Conservation (phyloP, 2,113 vertebrate species). For the Catagonus wagneri region DNA sequence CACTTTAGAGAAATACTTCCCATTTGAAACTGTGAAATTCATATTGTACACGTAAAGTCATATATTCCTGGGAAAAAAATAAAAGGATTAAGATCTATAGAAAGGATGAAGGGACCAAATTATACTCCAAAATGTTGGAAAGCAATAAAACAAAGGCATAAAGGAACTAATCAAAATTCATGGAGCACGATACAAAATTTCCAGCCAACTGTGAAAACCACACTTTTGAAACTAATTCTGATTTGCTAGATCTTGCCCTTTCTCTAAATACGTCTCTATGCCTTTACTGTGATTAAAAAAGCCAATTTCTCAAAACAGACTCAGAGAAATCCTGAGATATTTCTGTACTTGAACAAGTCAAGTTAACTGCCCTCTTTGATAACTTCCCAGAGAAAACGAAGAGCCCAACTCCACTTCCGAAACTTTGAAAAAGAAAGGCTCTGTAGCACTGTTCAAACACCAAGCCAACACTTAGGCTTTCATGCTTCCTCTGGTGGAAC, state of each 20-base stretch:
- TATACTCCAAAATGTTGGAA: background rate
- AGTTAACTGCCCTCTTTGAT: conserved; percentile 9
- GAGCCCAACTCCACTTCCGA: background rate
- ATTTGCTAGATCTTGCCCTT: conserved; percentile 57
- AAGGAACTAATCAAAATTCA: conserved; percentile 58
- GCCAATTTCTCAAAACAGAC: conserved; percentile 11
- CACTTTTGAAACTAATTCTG: conserved; percentile 54
- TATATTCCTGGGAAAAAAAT: background rate
- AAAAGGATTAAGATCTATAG: background rate
- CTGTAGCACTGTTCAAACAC: background rate
- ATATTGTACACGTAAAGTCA: background rate
- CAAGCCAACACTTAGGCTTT: conserved; percentile 22
- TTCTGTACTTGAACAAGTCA: conserved; percentile 24
- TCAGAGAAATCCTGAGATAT: conserved; percentile 38
- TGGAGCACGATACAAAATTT: background rate
- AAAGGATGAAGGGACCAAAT: background rate
- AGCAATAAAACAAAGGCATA: conserved; percentile 45
- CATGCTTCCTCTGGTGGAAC: background rate
- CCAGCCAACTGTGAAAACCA: conserved; percentile 51
- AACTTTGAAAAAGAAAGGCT: conserved; percentile 29
- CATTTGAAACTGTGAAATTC: conserved; percentile 31
- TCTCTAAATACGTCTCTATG: conserved; percentile 38
- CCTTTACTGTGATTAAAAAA: conserved; percentile 28
- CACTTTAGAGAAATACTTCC: conserved; percentile 59
- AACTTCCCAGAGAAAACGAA: conserved; percentile 46